Evolutionary conservation across 2,113 vertebrate genomes (phyloP), one percentile per base, ranked within the genome.

Genomic region (Neotragus pygmaeus): DNA sequence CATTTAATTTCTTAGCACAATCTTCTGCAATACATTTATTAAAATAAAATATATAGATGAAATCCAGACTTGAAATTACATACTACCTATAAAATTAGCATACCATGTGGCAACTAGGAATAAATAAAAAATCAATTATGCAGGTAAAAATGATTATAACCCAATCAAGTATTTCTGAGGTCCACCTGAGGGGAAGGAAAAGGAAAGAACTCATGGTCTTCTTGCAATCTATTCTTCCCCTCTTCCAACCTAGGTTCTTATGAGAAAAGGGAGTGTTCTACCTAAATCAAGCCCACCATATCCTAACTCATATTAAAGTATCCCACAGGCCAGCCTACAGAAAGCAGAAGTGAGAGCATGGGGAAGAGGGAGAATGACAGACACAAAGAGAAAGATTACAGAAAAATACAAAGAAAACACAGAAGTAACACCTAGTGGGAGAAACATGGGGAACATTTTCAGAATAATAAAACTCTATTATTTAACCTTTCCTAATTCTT

Each of bases 21-120:
- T 64, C 64, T 94, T 88, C 47, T 53, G 11, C n/a, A 89, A 96
- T 73, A 73, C 14, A 94, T 84, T 84, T 66, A 88, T 57, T 91
- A 88, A 94, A 85, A 73, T 83, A 83, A 83, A 64, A 88, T 30
- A 88, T 3, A 51, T 6, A 11, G 84, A 91, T 2, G 51, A 15
- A 90, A 83, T 47, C 87, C 75, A 95, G 17, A 88, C 7, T 88
- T 83, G 87, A 88, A 88, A 87, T 80, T 62, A 97, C 10, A 93
- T 21, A 82, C 47, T 70, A 78, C 53, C 66, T 55, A 21, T 75
- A 95, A 96, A 94, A 97, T 78, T 60, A 93, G 14, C 73, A 96
- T 43, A 49, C 30, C 47, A 28, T 39, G 6, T 78, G 62, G 57
- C 57, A 95, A 80, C 47, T 36, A 64, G 21, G 28, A 10, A 86